These are phyloP conservation scores for Amphibalanus amphitrite DNA, from an alignment of 1,140 invertebrate genomes.

Conservation along the genomic window DNA sequence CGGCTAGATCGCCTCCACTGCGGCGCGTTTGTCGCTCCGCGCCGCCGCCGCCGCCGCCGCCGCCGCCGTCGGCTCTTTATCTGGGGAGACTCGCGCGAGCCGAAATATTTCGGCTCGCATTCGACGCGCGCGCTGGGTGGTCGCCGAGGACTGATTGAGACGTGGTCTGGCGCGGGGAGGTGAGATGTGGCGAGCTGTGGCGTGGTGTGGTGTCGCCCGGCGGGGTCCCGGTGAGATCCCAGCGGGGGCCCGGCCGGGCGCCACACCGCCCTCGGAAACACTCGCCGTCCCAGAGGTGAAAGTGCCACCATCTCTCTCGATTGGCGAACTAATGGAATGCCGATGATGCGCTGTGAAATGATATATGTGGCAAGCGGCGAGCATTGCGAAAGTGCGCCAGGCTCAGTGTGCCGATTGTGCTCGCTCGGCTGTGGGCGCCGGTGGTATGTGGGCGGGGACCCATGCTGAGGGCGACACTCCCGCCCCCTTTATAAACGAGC, in stretches of 20 bases:
- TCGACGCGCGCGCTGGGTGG: background rate
- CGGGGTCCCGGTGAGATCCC: background rate
- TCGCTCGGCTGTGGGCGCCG: background rate
- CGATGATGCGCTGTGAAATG: background rate
- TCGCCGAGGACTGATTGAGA: background rate
- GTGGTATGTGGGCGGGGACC: background rate
- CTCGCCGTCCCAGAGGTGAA: background rate
- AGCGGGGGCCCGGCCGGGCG: background rate
- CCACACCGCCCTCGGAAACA: background rate
- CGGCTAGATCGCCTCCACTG: too few relatives aligned
- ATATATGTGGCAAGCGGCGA: background rate
- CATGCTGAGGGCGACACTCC: background rate
- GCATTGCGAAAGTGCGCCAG: background rate
- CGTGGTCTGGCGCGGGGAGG: too few relatives aligned
- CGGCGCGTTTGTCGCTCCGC: too few relatives aligned
- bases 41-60: too few relatives aligned
- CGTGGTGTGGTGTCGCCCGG: too few relatives aligned
- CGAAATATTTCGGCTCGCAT: background rate
- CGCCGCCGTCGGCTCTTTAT: background rate
- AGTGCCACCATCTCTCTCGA: background rate
- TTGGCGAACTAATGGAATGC: background rate
- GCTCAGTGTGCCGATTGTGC: background rate
- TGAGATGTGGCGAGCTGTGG: too few relatives aligned
- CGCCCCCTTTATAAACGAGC: background rate
- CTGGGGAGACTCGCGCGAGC: too few relatives aligned